Evolutionary conservation across 2,888 invertebrate species (phyloP).

Genomic region (Pollenia labialis): DNA sequence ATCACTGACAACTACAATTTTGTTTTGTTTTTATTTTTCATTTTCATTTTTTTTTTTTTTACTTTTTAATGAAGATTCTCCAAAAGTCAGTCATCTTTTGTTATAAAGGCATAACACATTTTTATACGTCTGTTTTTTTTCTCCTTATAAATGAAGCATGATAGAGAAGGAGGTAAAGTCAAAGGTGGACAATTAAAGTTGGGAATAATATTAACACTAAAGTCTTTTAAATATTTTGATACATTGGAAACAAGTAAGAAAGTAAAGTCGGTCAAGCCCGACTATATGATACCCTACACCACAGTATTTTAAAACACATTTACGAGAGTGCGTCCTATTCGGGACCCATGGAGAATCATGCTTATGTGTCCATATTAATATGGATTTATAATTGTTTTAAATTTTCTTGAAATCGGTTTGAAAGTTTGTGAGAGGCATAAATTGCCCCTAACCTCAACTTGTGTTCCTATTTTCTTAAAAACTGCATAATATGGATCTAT

Average conservation of each 20-base stretch:
- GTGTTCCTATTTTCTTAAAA: no score
- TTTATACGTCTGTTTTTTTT: background rate
- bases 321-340: no score
- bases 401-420: no score
- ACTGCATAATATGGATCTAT: no score
- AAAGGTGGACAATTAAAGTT: conserved; percentile 56
- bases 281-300: no score
- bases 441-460: no score
- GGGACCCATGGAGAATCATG: no score
- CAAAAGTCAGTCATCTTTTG: conserved; percentile 70
- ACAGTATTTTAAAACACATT: no score
- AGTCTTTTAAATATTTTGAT: conserved; percentile 21
- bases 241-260: conserved; percentile 11
- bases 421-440: no score
- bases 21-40: conserved; percentile 4
- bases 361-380: no score
- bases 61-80: conserved; percentile 54
- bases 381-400: no score
- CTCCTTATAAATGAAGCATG: conserved; percentile 17
- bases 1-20: conserved; percentile 11
- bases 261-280: no score
- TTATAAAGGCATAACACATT: conserved; percentile 60
- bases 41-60: background rate
- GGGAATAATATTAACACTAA: background rate
- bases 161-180: conserved; percentile 21